A percentile compares a stretch with the other conserved stretches of the same genome.
phyloP scores from a whole-genome alignment of 1,140 invertebrate species.

The Bombus picipes region DNA sequence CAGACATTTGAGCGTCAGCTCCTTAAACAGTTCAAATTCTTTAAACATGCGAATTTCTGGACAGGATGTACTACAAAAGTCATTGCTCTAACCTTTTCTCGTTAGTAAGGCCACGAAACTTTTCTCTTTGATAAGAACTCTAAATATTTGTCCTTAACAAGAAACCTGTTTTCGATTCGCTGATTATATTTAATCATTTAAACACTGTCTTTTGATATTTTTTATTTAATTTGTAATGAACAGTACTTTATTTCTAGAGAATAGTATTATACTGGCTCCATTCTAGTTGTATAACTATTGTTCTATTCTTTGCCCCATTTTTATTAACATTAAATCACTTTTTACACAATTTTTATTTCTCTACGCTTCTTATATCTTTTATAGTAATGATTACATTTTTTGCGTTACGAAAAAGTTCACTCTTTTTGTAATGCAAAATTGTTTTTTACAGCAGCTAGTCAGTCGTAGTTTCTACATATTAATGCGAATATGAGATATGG shows the following conservation, averaged over 20 bases:
- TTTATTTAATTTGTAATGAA: background rate
- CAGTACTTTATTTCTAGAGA: background rate
- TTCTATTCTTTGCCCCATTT: background rate
- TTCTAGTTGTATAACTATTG: background rate
- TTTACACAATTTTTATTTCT: too few relatives aligned
- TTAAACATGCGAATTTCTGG: slow-evolving; percentile 28
- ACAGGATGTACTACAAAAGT: slow-evolving; percentile 3
- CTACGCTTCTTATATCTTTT: too few relatives aligned
- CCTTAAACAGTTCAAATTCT: slow-evolving; percentile 19
- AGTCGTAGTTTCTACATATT: too few relatives aligned
- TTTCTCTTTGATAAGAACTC: background rate
- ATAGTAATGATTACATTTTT: too few relatives aligned
- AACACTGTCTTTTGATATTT: background rate
- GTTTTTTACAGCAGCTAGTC: too few relatives aligned
- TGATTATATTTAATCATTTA: background rate
- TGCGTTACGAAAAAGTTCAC: too few relatives aligned
- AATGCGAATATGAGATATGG: background rate
- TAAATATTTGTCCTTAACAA: background rate
- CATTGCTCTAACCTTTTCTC: background rate
- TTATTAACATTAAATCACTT: background rate
- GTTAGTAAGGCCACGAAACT: background rate
- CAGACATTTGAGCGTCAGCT: background rate
- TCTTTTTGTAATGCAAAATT: too few relatives aligned
- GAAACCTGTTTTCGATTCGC: background rate
- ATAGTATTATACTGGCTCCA: background rate